Percentiles rank a stretch among this genome's conserved stretches.
Conservation (phyloP, 2,113 vertebrate species). For the Accipiter cooperii region DNA sequence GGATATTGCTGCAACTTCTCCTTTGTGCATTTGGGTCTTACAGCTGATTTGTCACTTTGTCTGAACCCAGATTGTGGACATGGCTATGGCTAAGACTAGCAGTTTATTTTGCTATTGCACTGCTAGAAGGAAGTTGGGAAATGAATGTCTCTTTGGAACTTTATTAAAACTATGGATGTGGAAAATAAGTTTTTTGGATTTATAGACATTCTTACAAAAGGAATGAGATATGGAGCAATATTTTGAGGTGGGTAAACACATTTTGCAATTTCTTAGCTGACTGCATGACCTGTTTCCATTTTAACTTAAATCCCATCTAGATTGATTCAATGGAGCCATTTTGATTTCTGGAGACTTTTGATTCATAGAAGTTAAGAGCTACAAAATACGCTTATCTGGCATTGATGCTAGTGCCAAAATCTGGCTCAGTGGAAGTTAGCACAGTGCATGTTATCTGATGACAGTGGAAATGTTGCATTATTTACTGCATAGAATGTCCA, state of each 20-base stretch:
- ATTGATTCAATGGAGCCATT: background rate
- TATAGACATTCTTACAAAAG: slow-evolving; percentile 9
- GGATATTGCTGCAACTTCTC: background rate
- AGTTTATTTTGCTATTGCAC: slow-evolving; percentile 11
- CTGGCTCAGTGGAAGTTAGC: background rate
- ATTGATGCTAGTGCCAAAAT: background rate
- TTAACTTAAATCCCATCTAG: slow-evolving; percentile 14
- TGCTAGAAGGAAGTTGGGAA: background rate
- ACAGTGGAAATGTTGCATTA: background rate
- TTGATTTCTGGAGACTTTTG: background rate
- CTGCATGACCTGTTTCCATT: slow-evolving; percentile 5
- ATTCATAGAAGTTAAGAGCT: background rate
- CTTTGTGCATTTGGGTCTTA: background rate
- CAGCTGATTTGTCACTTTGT: background rate
- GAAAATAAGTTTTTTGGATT: background rate
- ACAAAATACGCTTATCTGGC: background rate
- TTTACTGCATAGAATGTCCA: slow-evolving; percentile 1
- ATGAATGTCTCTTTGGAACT: background rate
- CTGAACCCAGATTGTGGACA: background rate
- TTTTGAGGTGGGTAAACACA: background rate
- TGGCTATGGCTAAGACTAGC: background rate
- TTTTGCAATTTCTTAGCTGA: slow-evolving; percentile 39
- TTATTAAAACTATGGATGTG: slow-evolving; percentile 17
- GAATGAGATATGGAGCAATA: background rate
- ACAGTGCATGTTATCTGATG: background rate